These are phyloP conservation scores for Leptobrachium ailaonicum DNA, from an alignment of 2,113 vertebrate genomes.

Conservation along the genomic window DNA sequence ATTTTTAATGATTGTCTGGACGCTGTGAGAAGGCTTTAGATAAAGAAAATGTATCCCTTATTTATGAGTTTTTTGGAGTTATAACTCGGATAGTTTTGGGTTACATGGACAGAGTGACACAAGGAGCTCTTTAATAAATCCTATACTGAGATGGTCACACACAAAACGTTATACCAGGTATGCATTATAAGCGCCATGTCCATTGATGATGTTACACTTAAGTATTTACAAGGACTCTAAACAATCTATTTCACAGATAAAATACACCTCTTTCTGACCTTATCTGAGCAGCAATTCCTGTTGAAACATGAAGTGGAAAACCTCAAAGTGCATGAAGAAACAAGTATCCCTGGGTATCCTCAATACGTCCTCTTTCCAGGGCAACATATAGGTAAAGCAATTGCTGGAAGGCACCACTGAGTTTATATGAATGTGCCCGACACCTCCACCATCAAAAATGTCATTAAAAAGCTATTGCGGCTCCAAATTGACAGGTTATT, in stretches of 20 bases:
- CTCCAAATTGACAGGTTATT: too few relatives aligned
- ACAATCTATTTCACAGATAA: neutral
- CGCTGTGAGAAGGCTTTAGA: neutral
- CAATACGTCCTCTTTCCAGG: slow-evolving; percentile 59
- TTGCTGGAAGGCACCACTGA: too few relatives aligned
- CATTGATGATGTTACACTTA: too few relatives aligned
- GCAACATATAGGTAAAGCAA: slow-evolving; percentile 65
- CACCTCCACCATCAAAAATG: too few relatives aligned
- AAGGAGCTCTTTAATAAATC: neutral
- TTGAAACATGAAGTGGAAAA: slow-evolving; percentile 72
- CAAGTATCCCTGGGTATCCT: slow-evolving; percentile 68
- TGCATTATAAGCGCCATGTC: too few relatives aligned
- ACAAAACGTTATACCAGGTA: too few relatives aligned
- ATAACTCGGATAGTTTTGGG: neutral
- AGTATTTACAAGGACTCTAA: too few relatives aligned
- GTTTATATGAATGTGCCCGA: too few relatives aligned
- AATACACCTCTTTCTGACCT: slow-evolving; percentile 64
- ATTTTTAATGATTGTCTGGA: neutral
- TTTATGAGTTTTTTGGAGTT: neutral
- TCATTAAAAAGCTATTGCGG: too few relatives aligned
- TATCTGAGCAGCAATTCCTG: slow-evolving; percentile 73
- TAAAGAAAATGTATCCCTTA: neutral
- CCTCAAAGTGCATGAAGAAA: slow-evolving; percentile 62
- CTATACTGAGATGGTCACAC: too few relatives aligned
- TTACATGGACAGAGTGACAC: too few relatives aligned